phyloP scores from a whole-genome alignment of 37 sponge, comb jelly and placozoan genomes.

The Cliona cf. orientalis region DNA sequence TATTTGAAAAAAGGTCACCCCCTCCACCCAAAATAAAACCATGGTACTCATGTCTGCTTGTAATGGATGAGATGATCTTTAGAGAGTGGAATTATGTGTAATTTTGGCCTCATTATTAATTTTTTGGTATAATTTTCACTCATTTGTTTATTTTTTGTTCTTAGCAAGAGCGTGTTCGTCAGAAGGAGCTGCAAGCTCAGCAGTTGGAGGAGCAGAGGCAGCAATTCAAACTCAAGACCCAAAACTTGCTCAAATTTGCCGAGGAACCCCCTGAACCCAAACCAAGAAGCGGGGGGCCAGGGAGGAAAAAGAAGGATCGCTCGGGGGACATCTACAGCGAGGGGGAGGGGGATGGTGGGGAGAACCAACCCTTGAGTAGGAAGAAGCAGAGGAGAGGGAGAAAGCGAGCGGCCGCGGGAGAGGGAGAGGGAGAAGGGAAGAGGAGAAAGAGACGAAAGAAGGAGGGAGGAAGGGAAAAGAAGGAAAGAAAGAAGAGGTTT shows the following conservation, averaged over 20 bases:
- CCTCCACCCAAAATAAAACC: too few species aligned
- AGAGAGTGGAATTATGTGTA: too few species aligned
- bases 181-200: conserved; percentile 69
- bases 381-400: conserved; percentile 8
- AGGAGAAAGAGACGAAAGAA: too few species aligned
- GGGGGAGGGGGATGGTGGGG: conserved; percentile 43
- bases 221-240: conserved; percentile 77
- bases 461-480: too few species aligned
- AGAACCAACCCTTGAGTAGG: neutral
- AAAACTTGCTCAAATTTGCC: conserved; percentile 68
- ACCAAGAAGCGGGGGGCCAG: neutral
- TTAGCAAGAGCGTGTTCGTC: conserved; percentile 51
- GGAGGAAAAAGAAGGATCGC: conserved; percentile 49
- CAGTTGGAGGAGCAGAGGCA: conserved; percentile 67
- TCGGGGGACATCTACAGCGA: conserved; percentile 79
- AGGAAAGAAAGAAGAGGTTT: too few species aligned
- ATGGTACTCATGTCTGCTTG: too few species aligned
- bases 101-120: too few species aligned
- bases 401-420: too few species aligned
- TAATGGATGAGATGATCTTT: too few species aligned
- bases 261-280: conserved; percentile 44
- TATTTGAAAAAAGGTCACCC: too few species aligned
- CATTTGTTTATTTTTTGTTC: neutral
- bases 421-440: too few species aligned
- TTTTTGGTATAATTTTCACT: too few species aligned